These are phyloP conservation scores for Cryptomyrus ogoouensis DNA, from an alignment of 2,113 vertebrate species.

Conservation along the genomic window DNA sequence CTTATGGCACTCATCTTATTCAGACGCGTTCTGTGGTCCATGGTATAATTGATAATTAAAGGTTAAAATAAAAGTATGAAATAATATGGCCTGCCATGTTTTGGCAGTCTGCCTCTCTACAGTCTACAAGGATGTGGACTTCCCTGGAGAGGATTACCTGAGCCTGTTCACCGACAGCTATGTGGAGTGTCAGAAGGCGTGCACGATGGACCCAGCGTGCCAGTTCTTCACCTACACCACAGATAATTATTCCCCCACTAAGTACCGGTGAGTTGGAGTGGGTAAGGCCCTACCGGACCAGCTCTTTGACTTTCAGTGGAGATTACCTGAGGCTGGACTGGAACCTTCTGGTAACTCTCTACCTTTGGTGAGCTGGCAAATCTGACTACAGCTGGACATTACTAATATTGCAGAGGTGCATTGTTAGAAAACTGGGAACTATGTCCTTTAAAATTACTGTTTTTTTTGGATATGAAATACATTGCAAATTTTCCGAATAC, in stretches of 20 bases:
- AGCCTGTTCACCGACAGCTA: constrained; percentile 32
- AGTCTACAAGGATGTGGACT: constrained; percentile 44
- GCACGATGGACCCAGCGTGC: constrained; percentile 48
- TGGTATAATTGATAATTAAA: neutral
- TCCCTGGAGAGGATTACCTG: constrained; percentile 39
- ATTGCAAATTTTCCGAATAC: neutral
- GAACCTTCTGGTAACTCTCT: too few relatives aligned
- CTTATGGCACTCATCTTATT: neutral
- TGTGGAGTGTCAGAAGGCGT: constrained; percentile 48
- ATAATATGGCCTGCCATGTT: neutral
- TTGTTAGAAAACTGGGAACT: neutral
- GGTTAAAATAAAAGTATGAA: neutral
- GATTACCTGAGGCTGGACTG: too few relatives aligned
- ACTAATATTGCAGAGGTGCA: too few relatives aligned
- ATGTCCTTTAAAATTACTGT: neutral
- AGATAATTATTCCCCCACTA: accelerated
- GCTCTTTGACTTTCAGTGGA: neutral
- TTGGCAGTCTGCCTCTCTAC: constrained; percentile 33
- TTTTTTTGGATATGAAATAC: neutral
- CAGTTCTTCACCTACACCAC: constrained; percentile 48
- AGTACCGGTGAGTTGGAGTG: constrained; percentile 28
- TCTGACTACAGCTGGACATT: too few relatives aligned
- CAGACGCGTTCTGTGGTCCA: neutral
- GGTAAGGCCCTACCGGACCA: neutral
- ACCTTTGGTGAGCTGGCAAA: too few relatives aligned